phyloP scores from a whole-genome alignment of 1,140 invertebrate species.

The Saccostrea echinata region DNA sequence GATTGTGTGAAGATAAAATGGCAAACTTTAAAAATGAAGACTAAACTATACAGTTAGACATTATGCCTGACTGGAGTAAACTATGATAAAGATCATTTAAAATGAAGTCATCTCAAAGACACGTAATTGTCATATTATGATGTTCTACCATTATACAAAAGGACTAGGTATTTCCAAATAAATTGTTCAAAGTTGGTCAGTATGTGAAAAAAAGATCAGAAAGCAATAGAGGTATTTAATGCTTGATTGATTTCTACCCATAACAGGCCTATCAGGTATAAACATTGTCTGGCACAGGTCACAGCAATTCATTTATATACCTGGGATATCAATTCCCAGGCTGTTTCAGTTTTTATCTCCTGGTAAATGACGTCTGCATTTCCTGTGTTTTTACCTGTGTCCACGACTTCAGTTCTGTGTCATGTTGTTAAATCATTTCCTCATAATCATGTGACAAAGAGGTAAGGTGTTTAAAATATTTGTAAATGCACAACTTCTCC shows the following conservation, averaged over 20 bases:
- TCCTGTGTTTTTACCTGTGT: slow-evolving; percentile 28
- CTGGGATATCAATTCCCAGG: slow-evolving; percentile 11
- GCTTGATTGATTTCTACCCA: slow-evolving; percentile 14
- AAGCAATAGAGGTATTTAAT: slow-evolving; percentile 32
- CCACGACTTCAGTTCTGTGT: neutral
- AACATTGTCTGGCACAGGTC: neutral
- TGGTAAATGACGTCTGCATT: slow-evolving; percentile 26
- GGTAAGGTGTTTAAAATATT: slow-evolving; percentile 12
- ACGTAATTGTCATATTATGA: neutral
- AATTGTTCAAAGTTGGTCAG: neutral
- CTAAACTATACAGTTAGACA: neutral
- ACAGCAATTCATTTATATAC: neutral
- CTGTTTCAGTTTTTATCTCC: slow-evolving; percentile 3
- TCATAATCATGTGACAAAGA: neutral
- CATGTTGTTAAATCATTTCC: neutral
- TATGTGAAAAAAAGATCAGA: neutral
- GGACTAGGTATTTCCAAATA: neutral
- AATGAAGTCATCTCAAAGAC: neutral
- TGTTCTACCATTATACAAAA: neutral
- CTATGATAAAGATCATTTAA: neutral
- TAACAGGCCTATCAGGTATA: slow-evolving; percentile 21
- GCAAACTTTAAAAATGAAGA: slow-evolving; percentile 16
- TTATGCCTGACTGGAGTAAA: neutral
- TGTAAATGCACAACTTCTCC: neutral
- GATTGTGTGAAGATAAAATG: slow-evolving; percentile 37